These are phyloP conservation scores for Caradrina clavipalpis DNA, from an alignment of 2,888 invertebrate genomes.

Conservation along the genomic window DNA sequence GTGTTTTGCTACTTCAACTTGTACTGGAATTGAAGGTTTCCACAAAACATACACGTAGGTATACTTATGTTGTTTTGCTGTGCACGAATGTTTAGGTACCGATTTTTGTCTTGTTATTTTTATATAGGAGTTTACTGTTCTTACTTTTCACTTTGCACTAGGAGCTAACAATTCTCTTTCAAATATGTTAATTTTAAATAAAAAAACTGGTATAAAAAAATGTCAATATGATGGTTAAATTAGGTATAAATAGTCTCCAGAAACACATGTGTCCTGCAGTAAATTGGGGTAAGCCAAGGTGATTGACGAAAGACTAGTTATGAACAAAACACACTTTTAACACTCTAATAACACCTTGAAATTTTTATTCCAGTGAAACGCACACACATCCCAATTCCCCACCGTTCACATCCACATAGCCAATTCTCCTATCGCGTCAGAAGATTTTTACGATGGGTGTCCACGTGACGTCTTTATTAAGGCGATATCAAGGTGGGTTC, in stretches of 20 bases:
- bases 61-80: constrained; percentile 1
- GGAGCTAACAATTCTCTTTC: no score
- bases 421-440: constrained; percentile 57
- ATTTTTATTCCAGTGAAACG: background rate
- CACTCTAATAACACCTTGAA: no score
- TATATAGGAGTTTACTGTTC: background rate
- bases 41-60: constrained; percentile 11
- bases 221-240: no score
- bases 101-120: background rate
- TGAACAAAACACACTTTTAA: no score
- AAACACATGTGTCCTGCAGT: no score
- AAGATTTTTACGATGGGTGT: constrained; percentile 74
- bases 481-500: constrained; percentile 77
- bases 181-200: no score
- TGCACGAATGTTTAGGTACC: background rate
- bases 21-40: constrained; percentile 25
- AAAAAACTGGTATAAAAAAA: no score
- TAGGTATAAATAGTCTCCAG: no score
- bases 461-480: constrained; percentile 83
- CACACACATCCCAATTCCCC: constrained; percentile 2
- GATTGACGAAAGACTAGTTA: background rate
- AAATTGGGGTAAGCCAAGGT: no score
- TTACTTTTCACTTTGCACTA: no score
- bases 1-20: constrained; percentile 60
- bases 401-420: constrained; percentile 11